Base-by-base conservation (phyloP, 2,888 invertebrate species). In the Yponomeuta plumbellus region DNA sequence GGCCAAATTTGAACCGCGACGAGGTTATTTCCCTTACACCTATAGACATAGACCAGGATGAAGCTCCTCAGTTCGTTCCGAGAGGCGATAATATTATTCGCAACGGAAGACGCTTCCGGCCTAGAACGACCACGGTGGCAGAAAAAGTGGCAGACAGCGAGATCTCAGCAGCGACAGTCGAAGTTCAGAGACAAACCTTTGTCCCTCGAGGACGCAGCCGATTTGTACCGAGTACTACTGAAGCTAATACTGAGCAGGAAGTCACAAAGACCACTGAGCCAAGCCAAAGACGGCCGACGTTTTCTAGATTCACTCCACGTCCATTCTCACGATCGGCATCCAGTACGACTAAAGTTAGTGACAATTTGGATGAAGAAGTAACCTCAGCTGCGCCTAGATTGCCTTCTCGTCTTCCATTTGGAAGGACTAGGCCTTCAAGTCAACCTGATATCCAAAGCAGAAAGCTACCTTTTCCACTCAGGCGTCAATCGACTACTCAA, bases 1-100 rank as follows among this genome's bases (percentile, higher is more conserved):
- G 82, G 70, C 82, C 88, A 20, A 77, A 76, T 69, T 66, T 85
- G n/a, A 81, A 69, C 68, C 83, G 72, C n/a, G 90, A 92, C 68
- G 93, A 93, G 76, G 74, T 92, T 20, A 83, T 92, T 62, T 92
- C 93, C 2, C 77, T 93, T 62, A 92, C 92, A 1, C 91, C 93
- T 0, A 80, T 89, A 23, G 93, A 93, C 71, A 76, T 80, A 20
- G 44, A 61, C 22, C 66, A 66, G 1, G 70, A 80, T 13, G 82
- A 82, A 67, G 70, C 74, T 11, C 79, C 83, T 6, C 76, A 78
- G 63, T 82, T 83, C 66, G 75, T 80, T 22, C 80, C 78, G 11
- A 78, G 76, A 69, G 39, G 22, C 2, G 21, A 3, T 23, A 26
- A n/a, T 59, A 13, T 34, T 11, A 10, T 13, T 23, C 63, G 69